These are phyloP conservation scores for Drosophila hydei DNA, from an alignment of 1,140 invertebrate genomes.

Conservation along the genomic window DNA sequence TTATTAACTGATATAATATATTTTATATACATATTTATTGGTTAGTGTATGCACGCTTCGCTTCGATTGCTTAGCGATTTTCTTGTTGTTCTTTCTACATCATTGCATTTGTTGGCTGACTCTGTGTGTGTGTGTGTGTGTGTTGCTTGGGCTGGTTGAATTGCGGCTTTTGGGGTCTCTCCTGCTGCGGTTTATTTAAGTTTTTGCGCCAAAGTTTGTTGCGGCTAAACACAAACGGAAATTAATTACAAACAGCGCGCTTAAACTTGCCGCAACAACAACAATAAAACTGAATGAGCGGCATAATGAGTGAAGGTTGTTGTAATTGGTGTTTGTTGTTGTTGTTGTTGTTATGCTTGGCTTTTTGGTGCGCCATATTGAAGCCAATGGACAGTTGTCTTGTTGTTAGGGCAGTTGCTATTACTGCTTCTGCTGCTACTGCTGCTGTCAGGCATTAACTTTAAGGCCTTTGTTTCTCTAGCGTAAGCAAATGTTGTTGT, in stretches of 20 bases:
- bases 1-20: too few relatives aligned
- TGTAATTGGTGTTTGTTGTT: constrained; percentile 40
- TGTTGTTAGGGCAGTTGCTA: constrained; percentile 18
- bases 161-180: constrained; percentile 36
- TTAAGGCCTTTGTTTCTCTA: constrained; percentile 64
- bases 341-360: constrained; percentile 27
- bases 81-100: constrained; percentile 18
- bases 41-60: constrained; percentile 7
- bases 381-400: constrained; percentile 33
- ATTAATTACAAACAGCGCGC: constrained; percentile 80
- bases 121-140: constrained; percentile 14
- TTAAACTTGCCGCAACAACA: constrained; percentile 61
- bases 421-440: background rate
- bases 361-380: constrained; percentile 22
- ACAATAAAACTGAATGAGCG: constrained; percentile 68
- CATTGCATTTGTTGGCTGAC: constrained; percentile 26
- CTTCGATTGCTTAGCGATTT: background rate
- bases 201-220: constrained; percentile 64
- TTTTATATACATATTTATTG: background rate
- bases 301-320: constrained; percentile 72
- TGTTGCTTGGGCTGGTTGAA: constrained; percentile 6
- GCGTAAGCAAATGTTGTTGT: constrained; percentile 52
- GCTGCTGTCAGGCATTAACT: constrained; percentile 57
- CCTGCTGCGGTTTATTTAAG: constrained; percentile 72
- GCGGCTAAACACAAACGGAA: constrained; percentile 79